Evolutionary conservation across 2,888 invertebrate species (phyloP).

Genomic region (Hyposoter didymator): DNA sequence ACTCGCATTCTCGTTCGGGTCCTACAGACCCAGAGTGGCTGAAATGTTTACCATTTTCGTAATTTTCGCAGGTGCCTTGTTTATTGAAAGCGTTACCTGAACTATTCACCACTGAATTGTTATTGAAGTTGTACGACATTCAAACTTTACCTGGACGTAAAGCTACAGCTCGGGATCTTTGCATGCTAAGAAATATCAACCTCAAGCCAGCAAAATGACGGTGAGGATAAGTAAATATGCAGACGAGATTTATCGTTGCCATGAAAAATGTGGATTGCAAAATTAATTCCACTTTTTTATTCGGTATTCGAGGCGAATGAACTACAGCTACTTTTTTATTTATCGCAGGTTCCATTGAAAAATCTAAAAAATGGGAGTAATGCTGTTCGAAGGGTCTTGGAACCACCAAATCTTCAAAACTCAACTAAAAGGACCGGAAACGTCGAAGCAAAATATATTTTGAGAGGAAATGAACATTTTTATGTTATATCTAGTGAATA

Average conservation of each 20-base stretch:
- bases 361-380: background rate
- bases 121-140: slow-evolving; percentile 92
- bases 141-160: slow-evolving; percentile 91
- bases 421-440: background rate
- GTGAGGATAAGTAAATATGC: background rate
- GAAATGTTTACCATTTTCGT: background rate
- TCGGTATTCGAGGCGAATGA: background rate
- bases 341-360: background rate
- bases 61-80: slow-evolving; percentile 87
- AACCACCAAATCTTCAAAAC: background rate
- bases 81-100: slow-evolving; percentile 93
- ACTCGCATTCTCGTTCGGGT: background rate
- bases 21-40: background rate
- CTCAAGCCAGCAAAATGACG: slow-evolving; percentile 85
- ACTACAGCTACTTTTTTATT: background rate
- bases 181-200: slow-evolving; percentile 93
- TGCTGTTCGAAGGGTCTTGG: background rate
- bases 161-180: slow-evolving; percentile 94
- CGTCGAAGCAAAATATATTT: background rate
- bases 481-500: background rate
- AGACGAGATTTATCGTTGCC: background rate
- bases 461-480: background rate
- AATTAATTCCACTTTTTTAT: background rate
- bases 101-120: slow-evolving; percentile 89
- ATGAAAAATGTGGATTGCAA: background rate